Evolutionary conservation across 2,888 invertebrate genomes (phyloP).

Genomic region (Rotaria sp.): DNA sequence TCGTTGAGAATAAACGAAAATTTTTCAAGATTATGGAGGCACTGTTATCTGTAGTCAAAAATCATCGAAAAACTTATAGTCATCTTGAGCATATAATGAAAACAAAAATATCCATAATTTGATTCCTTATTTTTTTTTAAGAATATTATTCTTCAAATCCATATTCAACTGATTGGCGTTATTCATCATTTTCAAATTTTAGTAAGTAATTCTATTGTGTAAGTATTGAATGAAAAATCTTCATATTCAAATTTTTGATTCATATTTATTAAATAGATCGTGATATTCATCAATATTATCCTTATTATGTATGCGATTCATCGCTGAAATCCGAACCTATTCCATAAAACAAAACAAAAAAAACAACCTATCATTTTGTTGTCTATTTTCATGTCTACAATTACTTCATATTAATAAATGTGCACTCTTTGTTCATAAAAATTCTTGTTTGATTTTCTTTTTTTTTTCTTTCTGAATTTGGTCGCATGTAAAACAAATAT

Average conservation of each 20-base stretch:
- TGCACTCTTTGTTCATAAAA: constrained; percentile 3
- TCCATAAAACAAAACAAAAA: not conserved
- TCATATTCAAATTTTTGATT: not conserved
- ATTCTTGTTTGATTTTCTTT: not conserved
- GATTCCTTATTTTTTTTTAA: not conserved
- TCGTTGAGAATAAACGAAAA: too few species aligned
- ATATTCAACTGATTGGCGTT: constrained; percentile 2
- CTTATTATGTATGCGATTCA: not conserved
- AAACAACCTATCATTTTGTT: not conserved
- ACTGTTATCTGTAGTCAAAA: too few species aligned
- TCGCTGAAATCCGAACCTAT: constrained; percentile 7
- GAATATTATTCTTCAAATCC: not conserved
- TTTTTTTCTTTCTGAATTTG: not conserved
- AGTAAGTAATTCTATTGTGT: not conserved
- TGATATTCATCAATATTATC: not conserved
- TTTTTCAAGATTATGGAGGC: too few species aligned
- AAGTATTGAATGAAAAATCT: not conserved
- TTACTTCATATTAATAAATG: not conserved
- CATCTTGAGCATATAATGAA: too few species aligned
- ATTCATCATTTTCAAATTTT: not conserved
- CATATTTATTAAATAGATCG: not conserved
- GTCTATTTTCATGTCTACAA: constrained; percentile 1
- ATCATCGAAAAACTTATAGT: too few species aligned
- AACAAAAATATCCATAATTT: too few species aligned
- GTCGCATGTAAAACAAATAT: not conserved